Evolutionary conservation across 1,140 invertebrate species (phyloP).

Genomic region (Microplitis mediator): DNA sequence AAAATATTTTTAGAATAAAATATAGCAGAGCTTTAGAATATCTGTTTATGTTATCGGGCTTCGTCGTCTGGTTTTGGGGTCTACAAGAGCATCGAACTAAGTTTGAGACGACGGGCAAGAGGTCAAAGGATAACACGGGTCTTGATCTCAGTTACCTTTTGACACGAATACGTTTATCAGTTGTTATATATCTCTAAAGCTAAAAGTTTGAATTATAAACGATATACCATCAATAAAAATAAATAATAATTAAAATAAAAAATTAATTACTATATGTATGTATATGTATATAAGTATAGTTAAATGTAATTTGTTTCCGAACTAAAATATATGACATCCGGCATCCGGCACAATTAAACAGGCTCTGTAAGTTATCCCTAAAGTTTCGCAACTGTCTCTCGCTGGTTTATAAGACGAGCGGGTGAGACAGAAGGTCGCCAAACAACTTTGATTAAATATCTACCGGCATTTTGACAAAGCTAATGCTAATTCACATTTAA

Average conservation of each 20-base stretch:
- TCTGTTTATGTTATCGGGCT: too few species aligned
- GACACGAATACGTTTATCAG: constrained; percentile 46
- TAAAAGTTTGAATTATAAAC: too few species aligned
- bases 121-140: constrained; percentile 56
- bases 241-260: too few species aligned
- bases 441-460: constrained; percentile 60
- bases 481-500: constrained; percentile 44
- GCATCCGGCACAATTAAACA: constrained; percentile 53
- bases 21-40: too few species aligned
- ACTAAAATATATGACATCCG: constrained; percentile 1
- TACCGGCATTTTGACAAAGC: constrained; percentile 33
- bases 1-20: too few species aligned
- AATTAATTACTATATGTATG: background rate
- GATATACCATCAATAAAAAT: too few species aligned
- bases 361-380: constrained; percentile 51
- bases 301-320: constrained; percentile 39
- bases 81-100: background rate
- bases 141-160: constrained; percentile 43
- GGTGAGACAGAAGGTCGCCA: constrained; percentile 29
- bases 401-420: background rate
- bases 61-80: too few species aligned
- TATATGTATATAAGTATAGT: background rate
- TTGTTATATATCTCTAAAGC: background rate
- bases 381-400: constrained; percentile 48
- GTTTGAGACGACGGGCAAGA: constrained; percentile 25